Evolutionary conservation across 2,888 invertebrate genomes (phyloP), one percentile per base, ranked within the genome.

Genomic region (Meteorus colon): DNA sequence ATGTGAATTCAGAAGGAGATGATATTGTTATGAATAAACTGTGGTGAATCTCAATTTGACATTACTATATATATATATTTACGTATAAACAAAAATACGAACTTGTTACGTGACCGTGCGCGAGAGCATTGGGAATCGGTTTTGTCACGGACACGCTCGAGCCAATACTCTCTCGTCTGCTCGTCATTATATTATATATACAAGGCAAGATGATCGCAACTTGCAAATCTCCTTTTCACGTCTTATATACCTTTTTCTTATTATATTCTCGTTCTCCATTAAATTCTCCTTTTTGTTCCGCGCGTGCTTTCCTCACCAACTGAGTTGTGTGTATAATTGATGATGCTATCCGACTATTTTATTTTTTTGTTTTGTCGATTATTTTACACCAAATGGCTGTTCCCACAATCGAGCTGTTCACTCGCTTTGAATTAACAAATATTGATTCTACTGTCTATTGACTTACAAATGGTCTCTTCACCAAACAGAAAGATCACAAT

Each of bases 111-210:
- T 29, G 65, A 65, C 37, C 65, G 65, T 65, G 41, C 19, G 41
- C 65, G 37, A 55, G 19, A 55, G 55, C 19, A 55, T 55, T 55
- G 19, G 19, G 19, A 73, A 68, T 74, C 45, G 31, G 29, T 82
- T 84, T 84, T 82, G 86, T 84, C 84, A 86, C 85, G 82, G 86
- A 80, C 81, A 84, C 84, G 84, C 85, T 85, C 85, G 84, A 84
- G 86, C 84, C 79, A 74, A 77, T 71, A 41, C 59, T 41, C 67
- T 68, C 31, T 74, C 51, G 41, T 45, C 66, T 16, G 34, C 24
- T 73, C 65, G 60, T 71, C 60, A 60, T 45, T 45, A 27, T 70
- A 19, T 70, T 70, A 19, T 29, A 55, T 55, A 6, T 19, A 55
- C 19, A 10, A n/a, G 55, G 4, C 55, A 55, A 8, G 55, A 55